A percentile compares a stretch with the other conserved stretches of the same genome.
These are phyloP conservation scores for Microplitis manilae DNA, from an alignment of 2,888 invertebrate genomes.

Conservation along the genomic window DNA sequence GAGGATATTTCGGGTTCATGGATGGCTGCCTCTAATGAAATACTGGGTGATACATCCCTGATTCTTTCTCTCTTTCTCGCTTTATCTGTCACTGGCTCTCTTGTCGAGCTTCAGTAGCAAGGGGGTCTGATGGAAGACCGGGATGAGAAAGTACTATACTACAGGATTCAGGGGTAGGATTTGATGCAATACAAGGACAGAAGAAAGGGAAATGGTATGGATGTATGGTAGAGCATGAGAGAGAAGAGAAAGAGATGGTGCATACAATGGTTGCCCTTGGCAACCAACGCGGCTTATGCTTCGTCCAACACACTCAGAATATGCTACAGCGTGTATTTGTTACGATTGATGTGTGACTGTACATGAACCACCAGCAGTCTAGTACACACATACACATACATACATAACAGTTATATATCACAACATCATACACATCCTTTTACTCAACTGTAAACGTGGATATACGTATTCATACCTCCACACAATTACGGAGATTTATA, in stretches of 20 bases:
- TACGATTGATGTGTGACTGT: conserved; percentile 23
- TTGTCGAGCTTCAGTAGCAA: conserved; percentile 37
- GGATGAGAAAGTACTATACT: conserved; percentile 14
- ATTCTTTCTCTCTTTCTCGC: conserved; percentile 38
- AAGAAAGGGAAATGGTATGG: conserved; percentile 39
- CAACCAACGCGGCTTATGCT: conserved; percentile 63
- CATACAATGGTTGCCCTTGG: conserved; percentile 66
- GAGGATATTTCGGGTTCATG: conserved; percentile 53
- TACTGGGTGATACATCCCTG: conserved; percentile 56
- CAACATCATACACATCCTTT: background rate
- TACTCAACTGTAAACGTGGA: background rate
- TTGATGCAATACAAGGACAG: conserved; percentile 27
- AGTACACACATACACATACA: background rate
- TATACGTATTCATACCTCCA: conserved; percentile 10
- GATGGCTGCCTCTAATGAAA: conserved; percentile 54
- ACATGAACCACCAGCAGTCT: conserved; percentile 23
- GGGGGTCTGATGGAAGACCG: conserved; percentile 29
- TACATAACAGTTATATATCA: too few species aligned
- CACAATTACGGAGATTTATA: conserved; percentile 40
- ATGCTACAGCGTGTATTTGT: conserved; percentile 37
- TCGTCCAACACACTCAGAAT: conserved; percentile 38
- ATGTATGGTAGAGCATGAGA: conserved; percentile 32
- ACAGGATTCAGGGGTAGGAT: conserved; percentile 39
- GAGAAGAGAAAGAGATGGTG: conserved; percentile 48
- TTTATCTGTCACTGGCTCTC: background rate